Evolutionary conservation across 2,797 vertebrate genomes (phyloP).

Genomic region (Emydoidea blandingii): DNA sequence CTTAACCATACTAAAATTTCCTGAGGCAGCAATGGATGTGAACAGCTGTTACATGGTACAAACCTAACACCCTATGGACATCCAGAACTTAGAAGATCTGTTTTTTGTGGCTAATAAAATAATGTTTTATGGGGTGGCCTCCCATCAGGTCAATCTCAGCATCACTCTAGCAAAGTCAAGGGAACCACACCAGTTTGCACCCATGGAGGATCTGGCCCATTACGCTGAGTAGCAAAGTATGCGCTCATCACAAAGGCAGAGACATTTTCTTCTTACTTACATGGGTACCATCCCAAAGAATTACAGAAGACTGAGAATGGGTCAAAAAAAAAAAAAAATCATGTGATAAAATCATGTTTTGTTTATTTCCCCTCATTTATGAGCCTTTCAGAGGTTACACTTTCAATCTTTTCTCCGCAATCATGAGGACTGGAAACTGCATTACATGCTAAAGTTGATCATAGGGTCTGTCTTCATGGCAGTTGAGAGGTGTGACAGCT

Average conservation of each 20-base stretch:
- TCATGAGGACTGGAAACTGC: neutral
- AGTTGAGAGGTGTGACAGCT: neutral
- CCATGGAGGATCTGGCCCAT: neutral
- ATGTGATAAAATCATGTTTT: neutral
- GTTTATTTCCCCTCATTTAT: neutral
- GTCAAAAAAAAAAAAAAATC: neutral
- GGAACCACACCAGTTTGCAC: accelerated
- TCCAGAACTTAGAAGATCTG: neutral
- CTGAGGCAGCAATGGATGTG: neutral
- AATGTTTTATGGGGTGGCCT: neutral
- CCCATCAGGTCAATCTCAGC: neutral
- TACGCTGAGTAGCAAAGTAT: neutral
- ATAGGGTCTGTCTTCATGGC: neutral
- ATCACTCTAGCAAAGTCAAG: neutral
- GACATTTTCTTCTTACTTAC: neutral
- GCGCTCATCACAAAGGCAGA: neutral
- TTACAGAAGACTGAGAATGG: neutral
- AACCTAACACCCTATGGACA: neutral
- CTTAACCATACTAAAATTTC: neutral
- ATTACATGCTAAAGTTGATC: neutral
- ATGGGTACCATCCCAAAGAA: neutral
- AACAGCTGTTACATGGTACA: neutral
- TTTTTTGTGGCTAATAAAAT: too few relatives aligned
- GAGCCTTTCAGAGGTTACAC: neutral
- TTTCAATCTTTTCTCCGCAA: neutral